Evolutionary conservation across 2,113 vertebrate species (phyloP).

Genomic region (Ascaphus truei): DNA sequence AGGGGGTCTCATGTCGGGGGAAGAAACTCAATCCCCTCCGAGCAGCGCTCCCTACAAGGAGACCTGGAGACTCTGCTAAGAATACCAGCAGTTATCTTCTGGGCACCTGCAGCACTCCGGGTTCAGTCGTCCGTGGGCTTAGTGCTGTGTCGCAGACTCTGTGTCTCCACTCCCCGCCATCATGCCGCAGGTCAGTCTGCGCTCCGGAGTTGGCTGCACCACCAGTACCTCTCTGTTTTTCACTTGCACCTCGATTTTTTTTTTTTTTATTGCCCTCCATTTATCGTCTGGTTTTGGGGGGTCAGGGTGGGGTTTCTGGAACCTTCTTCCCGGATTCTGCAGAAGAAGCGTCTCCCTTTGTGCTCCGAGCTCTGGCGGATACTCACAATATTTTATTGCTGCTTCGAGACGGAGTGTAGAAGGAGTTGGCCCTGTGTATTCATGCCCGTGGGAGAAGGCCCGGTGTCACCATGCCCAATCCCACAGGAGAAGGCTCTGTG

Average conservation of each 20-base stretch:
- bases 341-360: not conserved
- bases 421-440: too few relatives aligned
- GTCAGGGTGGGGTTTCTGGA: constrained; percentile 1
- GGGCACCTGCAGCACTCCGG: constrained; percentile 32
- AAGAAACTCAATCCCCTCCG: constrained; percentile 48
- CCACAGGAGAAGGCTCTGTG: too few relatives aligned
- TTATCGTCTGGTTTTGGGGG: not conserved
- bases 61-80: constrained; percentile 37
- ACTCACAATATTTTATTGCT: too few relatives aligned
- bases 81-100: constrained; percentile 35
- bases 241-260: not conserved
- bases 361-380: too few relatives aligned
- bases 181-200: constrained; percentile 31
- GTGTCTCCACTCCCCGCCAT: not conserved
- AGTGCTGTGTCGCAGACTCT: constrained; percentile 17
- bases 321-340: not conserved
- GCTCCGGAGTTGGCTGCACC: not conserved
- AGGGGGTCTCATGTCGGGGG: constrained; percentile 33
- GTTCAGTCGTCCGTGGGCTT: constrained; percentile 30
- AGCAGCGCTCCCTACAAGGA: constrained; percentile 42
- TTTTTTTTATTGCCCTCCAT: not conserved
- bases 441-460: too few relatives aligned
- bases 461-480: too few relatives aligned
- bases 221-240: not conserved
- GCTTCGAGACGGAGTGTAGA: too few relatives aligned